These are phyloP conservation scores for Gobius niger DNA, from an alignment of 2,113 vertebrate species.

Conservation along the genomic window DNA sequence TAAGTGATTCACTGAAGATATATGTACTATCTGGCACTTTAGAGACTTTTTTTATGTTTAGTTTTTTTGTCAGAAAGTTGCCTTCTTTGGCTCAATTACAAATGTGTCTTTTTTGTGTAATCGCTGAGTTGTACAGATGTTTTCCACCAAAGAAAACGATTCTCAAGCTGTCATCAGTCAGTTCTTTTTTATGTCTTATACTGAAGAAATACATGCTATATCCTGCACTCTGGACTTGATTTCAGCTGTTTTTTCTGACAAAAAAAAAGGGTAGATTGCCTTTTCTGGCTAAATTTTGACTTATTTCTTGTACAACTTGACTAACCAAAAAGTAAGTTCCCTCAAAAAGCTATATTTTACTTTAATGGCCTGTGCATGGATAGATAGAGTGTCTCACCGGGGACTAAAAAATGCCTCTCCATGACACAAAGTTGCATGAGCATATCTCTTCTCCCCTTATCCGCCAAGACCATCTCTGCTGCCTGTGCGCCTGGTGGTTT, in stretches of 20 bases:
- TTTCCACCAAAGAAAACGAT: no score
- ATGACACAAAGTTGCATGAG: not conserved
- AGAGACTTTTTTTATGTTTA: no score
- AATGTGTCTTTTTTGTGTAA: no score
- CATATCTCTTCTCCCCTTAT: constrained; percentile 8
- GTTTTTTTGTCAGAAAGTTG: no score
- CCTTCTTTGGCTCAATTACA: no score
- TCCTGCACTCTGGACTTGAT: no score
- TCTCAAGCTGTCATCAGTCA: no score
- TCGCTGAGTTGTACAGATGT: no score
- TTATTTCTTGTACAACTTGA: not conserved
- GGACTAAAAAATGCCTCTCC: constrained; percentile 34
- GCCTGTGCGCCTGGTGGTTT: constrained; percentile 35
- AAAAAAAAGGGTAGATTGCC: not conserved
- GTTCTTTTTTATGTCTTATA: no score
- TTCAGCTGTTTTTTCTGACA: not conserved
- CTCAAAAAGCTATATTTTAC: constrained; percentile 24
- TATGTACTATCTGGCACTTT: no score
- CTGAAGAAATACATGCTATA: no score
- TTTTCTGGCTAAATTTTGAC: not conserved
- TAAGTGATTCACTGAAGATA: no score
- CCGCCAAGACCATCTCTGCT: constrained; percentile 24
- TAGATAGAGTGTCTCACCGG: constrained; percentile 24
- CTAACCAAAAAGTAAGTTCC: not conserved
- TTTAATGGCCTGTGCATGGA: constrained; percentile 12